Evolutionary conservation across 1,140 invertebrate genomes (phyloP), one percentile per base, ranked within the genome.

Genomic region (Magallana angulata): DNA sequence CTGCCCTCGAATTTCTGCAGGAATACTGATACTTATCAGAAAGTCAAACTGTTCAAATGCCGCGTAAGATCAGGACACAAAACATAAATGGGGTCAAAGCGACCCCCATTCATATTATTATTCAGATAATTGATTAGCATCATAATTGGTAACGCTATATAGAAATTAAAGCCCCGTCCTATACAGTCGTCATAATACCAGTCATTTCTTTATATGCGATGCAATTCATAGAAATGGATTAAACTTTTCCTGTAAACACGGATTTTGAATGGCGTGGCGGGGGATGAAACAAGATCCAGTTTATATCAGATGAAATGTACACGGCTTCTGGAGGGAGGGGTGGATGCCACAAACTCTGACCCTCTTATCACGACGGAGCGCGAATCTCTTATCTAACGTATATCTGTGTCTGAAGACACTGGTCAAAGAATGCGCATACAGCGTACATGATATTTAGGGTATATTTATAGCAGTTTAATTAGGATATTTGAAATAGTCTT

Each of bases 231-330:
- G 36, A 76, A 76, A 76, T 76, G 68, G 68, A 76, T 76, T 76
- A 76, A 76, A 76, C 68, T 76, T 76, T 76, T 76, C 24, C 68
- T 76, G 68, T 76, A 76, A 76, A 76, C 68, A 76, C 68, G 68
- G 36, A 7, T 76, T 30, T 76, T 76, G 24, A 76, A 76, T 76
- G 68, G 14, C 68, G 11, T 36, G 24, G 68, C 24, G 68, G 68
- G 68, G 24, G 68, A 9, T 76, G 68, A 11, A 76, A 76, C 9
- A 76, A 30, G 68, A 76, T 76, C 18, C 24, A 7, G 68, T 11
- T 76, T 30, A 48, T 76, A 76, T 76, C 68, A 30, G 18, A 76
- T 76, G 68, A 76, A 30, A 76, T 76, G 60, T n/a, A n/a, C 60
- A 64, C 16, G 16, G 16, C 18, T 16, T n/a, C 60, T 64, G 60